These are phyloP conservation scores for Zaprionus lineosus DNA, from an alignment of 2,888 invertebrate genomes.

Conservation along the genomic window DNA sequence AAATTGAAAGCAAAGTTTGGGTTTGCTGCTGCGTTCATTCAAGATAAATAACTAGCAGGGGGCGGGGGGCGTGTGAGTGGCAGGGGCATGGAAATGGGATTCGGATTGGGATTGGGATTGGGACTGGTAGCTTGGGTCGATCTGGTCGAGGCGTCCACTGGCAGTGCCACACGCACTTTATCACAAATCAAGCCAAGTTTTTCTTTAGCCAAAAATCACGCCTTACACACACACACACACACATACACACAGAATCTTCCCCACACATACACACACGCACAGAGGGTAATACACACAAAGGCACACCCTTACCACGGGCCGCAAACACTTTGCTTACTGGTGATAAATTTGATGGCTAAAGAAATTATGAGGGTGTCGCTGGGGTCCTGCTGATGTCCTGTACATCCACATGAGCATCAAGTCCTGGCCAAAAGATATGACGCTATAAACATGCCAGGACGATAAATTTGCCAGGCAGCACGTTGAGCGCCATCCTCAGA, in stretches of 20 bases:
- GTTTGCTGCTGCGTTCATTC: conserved; percentile 18
- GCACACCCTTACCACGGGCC: background rate
- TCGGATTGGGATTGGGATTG: conserved; percentile 20
- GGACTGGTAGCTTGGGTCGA: conserved; percentile 17
- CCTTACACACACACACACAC: conserved; percentile 28
- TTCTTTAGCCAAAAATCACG: conserved; percentile 63
- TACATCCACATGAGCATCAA: conserved; percentile 40
- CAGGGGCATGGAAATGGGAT: too few species aligned
- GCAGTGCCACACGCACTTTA: conserved; percentile 66
- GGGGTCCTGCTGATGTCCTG: conserved; percentile 74
- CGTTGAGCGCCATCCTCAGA: conserved; percentile 58
- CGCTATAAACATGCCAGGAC: conserved; percentile 72
- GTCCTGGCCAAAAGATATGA: conserved; percentile 61
- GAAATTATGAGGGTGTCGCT: conserved; percentile 75
- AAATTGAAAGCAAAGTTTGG: conserved; percentile 74
- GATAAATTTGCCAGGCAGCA: conserved; percentile 64
- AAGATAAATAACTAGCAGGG: conserved; percentile 61
- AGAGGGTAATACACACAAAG: background rate
- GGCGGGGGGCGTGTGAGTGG: too few species aligned
- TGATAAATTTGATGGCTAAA: conserved; percentile 76
- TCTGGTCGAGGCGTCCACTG: too few species aligned
- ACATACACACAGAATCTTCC: too few species aligned
- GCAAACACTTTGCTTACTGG: conserved; percentile 43
- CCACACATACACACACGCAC: background rate
- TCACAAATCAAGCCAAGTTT: conserved; percentile 78